phyloP scores from a whole-genome alignment of 2,888 invertebrate genomes.

The Liopterus haemorrhoidalis region DNA sequence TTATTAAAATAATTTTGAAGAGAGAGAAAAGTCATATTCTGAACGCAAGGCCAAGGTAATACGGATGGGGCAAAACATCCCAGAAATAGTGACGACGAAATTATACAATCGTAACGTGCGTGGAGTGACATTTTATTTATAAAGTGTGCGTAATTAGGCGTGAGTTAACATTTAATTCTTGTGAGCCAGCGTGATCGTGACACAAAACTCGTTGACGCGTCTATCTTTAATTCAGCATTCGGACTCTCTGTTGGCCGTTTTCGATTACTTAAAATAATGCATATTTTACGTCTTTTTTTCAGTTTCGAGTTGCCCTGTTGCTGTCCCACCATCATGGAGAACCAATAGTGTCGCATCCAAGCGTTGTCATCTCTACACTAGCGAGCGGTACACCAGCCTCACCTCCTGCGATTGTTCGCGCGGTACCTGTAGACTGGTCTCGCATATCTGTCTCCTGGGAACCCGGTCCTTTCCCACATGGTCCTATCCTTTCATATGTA shows the following conservation, averaged over 20 bases:
- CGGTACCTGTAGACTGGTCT: conserved; percentile 72
- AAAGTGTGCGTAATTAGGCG: too few relatives aligned
- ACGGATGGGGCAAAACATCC: too few relatives aligned
- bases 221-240: too few relatives aligned
- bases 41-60: too few relatives aligned
- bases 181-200: background rate
- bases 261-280: too few relatives aligned
- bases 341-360: conserved; percentile 67
- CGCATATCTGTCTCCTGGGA: conserved; percentile 85
- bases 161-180: conserved; percentile 2
- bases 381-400: conserved; percentile 71
- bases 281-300: conserved; percentile 29
- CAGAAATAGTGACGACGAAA: too few relatives aligned
- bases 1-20: too few relatives aligned
- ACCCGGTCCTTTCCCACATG: conserved; percentile 80
- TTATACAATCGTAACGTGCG: too few relatives aligned
- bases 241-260: too few relatives aligned
- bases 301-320: conserved; percentile 84
- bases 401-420: conserved; percentile 66
- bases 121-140: too few relatives aligned
- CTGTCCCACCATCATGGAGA: conserved; percentile 62
- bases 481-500: conserved; percentile 80
- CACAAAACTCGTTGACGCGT: too few relatives aligned
- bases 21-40: too few relatives aligned
- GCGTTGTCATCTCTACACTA: conserved; percentile 69